phyloP scores from a whole-genome alignment of 2,797 vertebrate species.

The Poecile montanus region DNA sequence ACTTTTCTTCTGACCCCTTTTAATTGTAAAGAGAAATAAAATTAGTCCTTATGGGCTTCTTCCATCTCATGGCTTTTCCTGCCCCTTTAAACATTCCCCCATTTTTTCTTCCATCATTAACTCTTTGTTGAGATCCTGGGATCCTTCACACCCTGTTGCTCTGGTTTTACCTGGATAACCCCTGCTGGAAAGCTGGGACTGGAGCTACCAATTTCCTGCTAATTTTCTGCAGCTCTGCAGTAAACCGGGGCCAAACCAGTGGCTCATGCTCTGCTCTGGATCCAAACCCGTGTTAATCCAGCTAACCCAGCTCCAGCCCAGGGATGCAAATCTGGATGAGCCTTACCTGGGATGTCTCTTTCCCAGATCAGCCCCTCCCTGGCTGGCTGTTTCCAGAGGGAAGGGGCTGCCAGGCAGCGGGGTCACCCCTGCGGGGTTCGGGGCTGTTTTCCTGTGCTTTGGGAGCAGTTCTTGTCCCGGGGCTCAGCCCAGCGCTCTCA shows the following conservation, averaged over 20 bases:
- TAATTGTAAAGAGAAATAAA: neutral
- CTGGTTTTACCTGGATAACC: fast-evolving
- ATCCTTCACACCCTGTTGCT: fast-evolving
- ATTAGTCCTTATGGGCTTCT: fast-evolving
- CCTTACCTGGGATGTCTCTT: fast-evolving
- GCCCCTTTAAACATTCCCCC: neutral
- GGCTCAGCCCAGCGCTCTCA: neutral
- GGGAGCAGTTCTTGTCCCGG: fast-evolving
- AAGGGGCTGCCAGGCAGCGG: neutral
- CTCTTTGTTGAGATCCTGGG: neutral
- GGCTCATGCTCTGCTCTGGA: neutral
- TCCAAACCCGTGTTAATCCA: neutral
- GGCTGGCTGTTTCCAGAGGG: fast-evolving
- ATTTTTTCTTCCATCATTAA: neutral
- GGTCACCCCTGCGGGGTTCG: neutral
- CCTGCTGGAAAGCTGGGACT: neutral
- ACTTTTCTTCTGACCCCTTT: neutral
- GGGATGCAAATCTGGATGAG: neutral
- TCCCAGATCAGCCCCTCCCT: neutral
- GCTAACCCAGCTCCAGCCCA: neutral
- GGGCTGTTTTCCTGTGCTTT: neutral
- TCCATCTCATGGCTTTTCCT: neutral
- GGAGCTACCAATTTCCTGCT: neutral
- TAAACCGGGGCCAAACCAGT: fast-evolving
- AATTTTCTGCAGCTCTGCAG: neutral